phyloP scores from a whole-genome alignment of 30 jellyfish, hydroid and myxozoan species.

The Aurelia aurita region DNA sequence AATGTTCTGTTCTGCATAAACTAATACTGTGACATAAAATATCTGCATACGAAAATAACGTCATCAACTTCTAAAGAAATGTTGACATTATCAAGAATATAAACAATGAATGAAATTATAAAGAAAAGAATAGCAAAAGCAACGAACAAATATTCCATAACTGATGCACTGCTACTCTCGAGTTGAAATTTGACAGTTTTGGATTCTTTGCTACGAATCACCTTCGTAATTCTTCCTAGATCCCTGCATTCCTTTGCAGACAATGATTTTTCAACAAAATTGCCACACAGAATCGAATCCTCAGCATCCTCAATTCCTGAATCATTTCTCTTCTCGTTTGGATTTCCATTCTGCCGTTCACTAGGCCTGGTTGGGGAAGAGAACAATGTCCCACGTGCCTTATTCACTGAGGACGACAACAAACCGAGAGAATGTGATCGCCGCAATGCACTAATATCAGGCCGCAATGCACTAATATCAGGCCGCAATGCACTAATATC shows the following conservation, averaged over 20 bases:
- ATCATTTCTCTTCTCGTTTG: conserved; percentile 68
- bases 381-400: background rate
- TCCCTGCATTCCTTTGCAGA: conserved; percentile 69
- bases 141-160: conserved; percentile 30
- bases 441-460: conserved; percentile 47
- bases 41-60: too few relatives aligned
- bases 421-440: conserved; percentile 48
- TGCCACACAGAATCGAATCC: conserved; percentile 55
- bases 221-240: conserved; percentile 63
- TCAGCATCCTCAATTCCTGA: conserved; percentile 98
- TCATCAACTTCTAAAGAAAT: too few relatives aligned
- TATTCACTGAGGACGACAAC: conserved; percentile 16
- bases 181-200: conserved; percentile 64
- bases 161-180: conserved; percentile 1
- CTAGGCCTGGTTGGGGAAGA: background rate
- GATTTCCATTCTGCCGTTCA: background rate
- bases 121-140: conserved; percentile 25
- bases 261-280: conserved; percentile 53
- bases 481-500: conserved; percentile 52
- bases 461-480: conserved; percentile 42
- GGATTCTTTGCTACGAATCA: conserved; percentile 50
- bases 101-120: conserved; percentile 15
- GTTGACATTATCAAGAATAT: background rate
- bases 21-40: too few relatives aligned
- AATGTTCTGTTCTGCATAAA: too few relatives aligned